Base-by-base conservation (phyloP, 2,113 vertebrate species). In the Isurus oxyrinchus region DNA sequence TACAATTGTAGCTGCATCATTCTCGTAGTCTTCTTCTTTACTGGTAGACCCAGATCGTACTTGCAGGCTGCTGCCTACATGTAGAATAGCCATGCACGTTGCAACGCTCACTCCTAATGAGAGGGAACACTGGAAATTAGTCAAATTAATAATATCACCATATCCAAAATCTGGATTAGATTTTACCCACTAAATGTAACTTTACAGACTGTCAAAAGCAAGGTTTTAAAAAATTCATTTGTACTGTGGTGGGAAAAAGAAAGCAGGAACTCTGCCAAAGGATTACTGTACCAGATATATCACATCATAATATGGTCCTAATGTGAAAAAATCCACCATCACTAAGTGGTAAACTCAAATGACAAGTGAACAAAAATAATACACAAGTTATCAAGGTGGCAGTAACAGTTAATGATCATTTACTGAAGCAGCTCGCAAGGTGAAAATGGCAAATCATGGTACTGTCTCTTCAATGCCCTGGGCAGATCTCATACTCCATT, bases 1-100 rank as follows among this genome's bases (percentile, higher is more conserved):
- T 95, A 99, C 99, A 96, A 99, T 99, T 49, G 99, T 99, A 97
- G 99, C 99, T 25, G 99, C 99, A 13, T 99, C 99, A 0, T 99
- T 99, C 97, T 99, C 99, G 96, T 99, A 99, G 97, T 99, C 99
- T 1, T 99, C 99, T 97, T 99, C 99, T 98, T 99, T 99, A 96
- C 99, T 99, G 0, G 99, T 99, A 44, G 99, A 99, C 27, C 98
- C 98, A 0, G 99, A 98, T 96, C 99, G 99, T 96, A 99, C 98
- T 97, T 99, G 99, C 96, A 99, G 98, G 84, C 99, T 98, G 67
- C 98, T 99, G 1, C 99, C 99, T 95, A 99, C 99, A 0, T 99
- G 99, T 2, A 99, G 98, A 97, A 99, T 99, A 96, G 99, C 99
- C 99, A 99, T 99, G 97, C 99, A 99, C 10, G 99, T 99, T 25